Conservation (phyloP, 2,888 invertebrate genomes). For the Rhagonycha lutea region DNA sequence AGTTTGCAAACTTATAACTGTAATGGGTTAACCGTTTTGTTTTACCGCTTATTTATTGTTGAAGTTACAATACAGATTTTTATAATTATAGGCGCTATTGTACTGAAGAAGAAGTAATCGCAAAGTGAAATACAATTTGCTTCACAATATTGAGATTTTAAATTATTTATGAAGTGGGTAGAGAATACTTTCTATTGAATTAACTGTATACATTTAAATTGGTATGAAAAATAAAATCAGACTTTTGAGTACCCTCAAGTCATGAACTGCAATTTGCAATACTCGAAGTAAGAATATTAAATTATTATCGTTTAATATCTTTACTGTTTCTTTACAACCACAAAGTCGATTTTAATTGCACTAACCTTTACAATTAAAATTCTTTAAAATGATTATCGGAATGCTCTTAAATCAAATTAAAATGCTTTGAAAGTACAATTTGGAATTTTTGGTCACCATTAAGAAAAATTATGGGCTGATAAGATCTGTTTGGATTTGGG, state of each 20-base stretch:
- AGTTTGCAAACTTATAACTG: neutral
- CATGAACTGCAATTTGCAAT: neutral
- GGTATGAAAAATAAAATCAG: neutral
- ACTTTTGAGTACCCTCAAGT: neutral
- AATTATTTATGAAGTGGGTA: neutral
- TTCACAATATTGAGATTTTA: neutral
- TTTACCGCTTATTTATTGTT: neutral
- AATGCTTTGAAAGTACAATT: neutral
- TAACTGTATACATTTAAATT: neutral
- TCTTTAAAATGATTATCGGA: neutral
- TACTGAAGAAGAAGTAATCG: neutral
- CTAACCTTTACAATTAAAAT: neutral
- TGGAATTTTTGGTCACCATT: neutral
- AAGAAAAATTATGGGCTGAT: neutral
- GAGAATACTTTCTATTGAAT: neutral
- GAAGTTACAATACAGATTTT: neutral
- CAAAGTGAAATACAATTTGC: neutral
- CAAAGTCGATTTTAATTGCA: neutral
- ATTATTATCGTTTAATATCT: neutral
- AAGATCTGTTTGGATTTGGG: neutral
- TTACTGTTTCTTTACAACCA: neutral
- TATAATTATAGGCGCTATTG: constrained; percentile 15
- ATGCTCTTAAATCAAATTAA: neutral
- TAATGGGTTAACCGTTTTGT: neutral
- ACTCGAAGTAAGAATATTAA: neutral